A percentile compares a stretch with the other conserved stretches of the same genome.
phyloP scores from a whole-genome alignment of 1,140 invertebrate genomes.

The Drosophila repletoides region DNA sequence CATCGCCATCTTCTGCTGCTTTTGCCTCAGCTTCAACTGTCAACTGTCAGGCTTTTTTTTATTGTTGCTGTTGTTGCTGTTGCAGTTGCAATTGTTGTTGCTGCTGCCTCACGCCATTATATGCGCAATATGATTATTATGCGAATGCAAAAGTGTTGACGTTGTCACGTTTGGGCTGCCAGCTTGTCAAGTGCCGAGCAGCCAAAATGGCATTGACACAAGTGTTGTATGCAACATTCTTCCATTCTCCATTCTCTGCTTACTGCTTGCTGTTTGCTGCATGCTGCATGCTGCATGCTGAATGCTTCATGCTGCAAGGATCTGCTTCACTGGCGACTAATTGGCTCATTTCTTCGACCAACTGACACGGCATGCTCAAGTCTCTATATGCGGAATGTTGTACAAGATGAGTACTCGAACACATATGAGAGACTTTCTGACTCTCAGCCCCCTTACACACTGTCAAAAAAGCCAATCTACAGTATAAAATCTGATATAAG shows the following conservation, averaged over 20 bases:
- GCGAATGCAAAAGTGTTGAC: slow-evolving; percentile 74
- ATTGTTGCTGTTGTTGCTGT: slow-evolving; percentile 26
- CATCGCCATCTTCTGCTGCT: slow-evolving; percentile 33
- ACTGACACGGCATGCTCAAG: too few relatives aligned
- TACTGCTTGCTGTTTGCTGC: too few relatives aligned
- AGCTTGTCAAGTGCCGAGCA: slow-evolving; percentile 67
- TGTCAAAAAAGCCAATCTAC: too few relatives aligned
- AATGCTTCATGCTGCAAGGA: slow-evolving; percentile 8
- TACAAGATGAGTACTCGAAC: too few relatives aligned
- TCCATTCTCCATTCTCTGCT: too few relatives aligned
- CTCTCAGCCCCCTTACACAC: too few relatives aligned
- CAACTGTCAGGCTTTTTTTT: slow-evolving; percentile 64
- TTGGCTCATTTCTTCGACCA: slow-evolving; percentile 54
- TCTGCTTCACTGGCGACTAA: slow-evolving; percentile 48
- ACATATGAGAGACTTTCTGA: too few relatives aligned
- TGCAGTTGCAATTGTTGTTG: slow-evolving; percentile 20
- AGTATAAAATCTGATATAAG: too few relatives aligned
- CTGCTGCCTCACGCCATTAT: slow-evolving; percentile 72
- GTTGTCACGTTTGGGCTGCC: slow-evolving; percentile 69
- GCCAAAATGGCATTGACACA: slow-evolving; percentile 40
- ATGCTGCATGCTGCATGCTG: slow-evolving; percentile 2
- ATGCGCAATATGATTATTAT: slow-evolving; percentile 78
- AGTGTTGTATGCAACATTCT: slow-evolving; percentile 17
- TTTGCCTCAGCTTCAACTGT: slow-evolving; percentile 62
- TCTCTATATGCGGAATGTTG: too few relatives aligned